Evolutionary conservation across 2,797 vertebrate species (phyloP).

Genomic region (Erithacus rubecula): DNA sequence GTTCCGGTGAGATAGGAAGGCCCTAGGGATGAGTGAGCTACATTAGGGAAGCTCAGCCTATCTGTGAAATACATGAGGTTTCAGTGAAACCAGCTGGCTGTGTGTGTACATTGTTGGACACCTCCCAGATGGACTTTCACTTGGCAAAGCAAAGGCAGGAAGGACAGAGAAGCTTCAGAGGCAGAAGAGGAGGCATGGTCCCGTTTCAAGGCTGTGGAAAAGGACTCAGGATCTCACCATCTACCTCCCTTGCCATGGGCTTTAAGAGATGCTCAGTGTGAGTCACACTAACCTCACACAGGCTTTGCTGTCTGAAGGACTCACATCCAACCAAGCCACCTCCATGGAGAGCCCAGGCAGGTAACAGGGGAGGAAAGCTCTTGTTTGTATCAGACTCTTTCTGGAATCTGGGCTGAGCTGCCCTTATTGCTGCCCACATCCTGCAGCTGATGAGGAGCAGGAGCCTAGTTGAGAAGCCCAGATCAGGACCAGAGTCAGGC

Average conservation of each 20-base stretch:
- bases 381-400: neutral
- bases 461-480: neutral
- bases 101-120: neutral
- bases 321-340: neutral
- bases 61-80: neutral
- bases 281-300: neutral
- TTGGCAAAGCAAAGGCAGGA: neutral
- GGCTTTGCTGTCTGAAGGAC: neutral
- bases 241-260: neutral
- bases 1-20: neutral
- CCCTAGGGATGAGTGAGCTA: neutral
- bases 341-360: neutral
- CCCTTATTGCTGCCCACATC: neutral
- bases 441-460: neutral
- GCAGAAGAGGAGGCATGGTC: neutral
- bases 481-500: neutral
- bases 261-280: fast-evolving
- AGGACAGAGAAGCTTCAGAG: neutral
- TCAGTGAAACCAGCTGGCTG: neutral
- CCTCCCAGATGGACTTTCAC: neutral
- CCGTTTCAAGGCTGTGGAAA: neutral
- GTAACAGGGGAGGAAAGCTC: neutral
- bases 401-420: neutral
- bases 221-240: neutral
- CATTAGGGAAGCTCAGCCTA: fast-evolving